Evolutionary conservation across 1,140 invertebrate genomes (phyloP), one percentile per base, ranked within the genome.

Genomic region (Drosophila mojavensis): DNA sequence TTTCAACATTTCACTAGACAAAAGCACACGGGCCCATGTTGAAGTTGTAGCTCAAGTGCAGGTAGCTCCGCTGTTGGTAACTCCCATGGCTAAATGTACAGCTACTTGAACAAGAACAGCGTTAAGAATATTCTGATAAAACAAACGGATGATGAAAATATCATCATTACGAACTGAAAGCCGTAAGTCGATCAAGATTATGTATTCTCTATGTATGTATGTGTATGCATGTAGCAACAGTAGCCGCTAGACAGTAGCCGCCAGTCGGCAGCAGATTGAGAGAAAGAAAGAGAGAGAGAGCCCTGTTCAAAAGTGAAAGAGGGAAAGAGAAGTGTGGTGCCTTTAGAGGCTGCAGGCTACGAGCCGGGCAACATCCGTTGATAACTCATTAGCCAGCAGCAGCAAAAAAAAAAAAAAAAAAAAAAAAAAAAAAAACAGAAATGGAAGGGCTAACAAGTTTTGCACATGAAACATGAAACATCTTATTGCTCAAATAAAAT

Each of bases 1-100:
- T 86, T 86, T 86, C 83, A 88, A 89, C 83, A 86, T 86, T 86
- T 86, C 83, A 89, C 83, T 86, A 86, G 83, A 62, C 65, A 86
- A 81, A 78, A 81, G 78, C 79, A 64, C 45, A 67, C 45, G 48
- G 48, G 39, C 24, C 50, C 50, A 39, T 62, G 56, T 47, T 61
- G 26, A 67, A 68, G 61, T 56, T 70, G 61, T 63, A 39, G 53
- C 28, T 77, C 30, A 69, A 75, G 69, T 83, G 76, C 76, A 84
- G 81, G 80, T 83, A 83, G 55, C 61, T 60, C 60, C 7, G 24
- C 62, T 39, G 33, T 33, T 58, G 39, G 67, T 51, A 71, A 53
- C 13, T 28, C n/a, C 41, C 45, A 58, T 64, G 64, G 61, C 33
- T 41, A 60, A 80, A 86, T 77, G 82, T 86, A 86, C 82, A 86